Evolutionary conservation across 2,888 invertebrate genomes (phyloP).

Genomic region (Synergus laeviventris): DNA sequence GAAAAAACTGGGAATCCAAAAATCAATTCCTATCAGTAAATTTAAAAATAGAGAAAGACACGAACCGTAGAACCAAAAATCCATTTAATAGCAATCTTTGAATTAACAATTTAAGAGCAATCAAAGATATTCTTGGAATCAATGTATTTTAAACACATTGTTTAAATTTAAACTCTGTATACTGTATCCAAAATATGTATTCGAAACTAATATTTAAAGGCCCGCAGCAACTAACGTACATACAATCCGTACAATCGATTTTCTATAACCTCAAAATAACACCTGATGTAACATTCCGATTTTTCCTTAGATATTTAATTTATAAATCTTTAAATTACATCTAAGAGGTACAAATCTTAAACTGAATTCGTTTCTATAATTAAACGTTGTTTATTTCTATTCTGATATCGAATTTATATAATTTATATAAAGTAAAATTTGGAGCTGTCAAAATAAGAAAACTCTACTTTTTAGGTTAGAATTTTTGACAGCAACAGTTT

Average conservation of each 20-base stretch:
- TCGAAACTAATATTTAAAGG: background rate
- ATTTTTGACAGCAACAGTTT: background rate
- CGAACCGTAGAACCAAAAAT: constrained; percentile 6
- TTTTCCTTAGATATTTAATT: constrained; percentile 1
- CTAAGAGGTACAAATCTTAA: background rate
- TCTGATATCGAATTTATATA: background rate
- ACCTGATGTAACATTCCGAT: background rate
- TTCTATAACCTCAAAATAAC: constrained; percentile 13
- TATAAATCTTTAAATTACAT: background rate
- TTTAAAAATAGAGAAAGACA: background rate
- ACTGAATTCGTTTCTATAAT: background rate
- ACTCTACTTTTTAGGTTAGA: constrained; percentile 12
- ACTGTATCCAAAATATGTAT: background rate
- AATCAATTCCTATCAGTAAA: background rate
- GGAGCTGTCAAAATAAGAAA: constrained; percentile 8
- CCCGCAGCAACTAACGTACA: constrained; percentile 24
- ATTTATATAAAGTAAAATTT: background rate
- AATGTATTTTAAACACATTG: background rate
- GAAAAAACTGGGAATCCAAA: background rate
- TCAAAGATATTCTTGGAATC: too few species aligned
- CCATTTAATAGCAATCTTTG: background rate
- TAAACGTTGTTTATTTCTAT: background rate
- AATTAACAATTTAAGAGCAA: background rate
- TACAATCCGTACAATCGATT: constrained; percentile 44
- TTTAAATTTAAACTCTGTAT: background rate